Conservation (phyloP, 37 sponge, comb jelly and placozoan genomes). For the Eunapius fragilis region DNA sequence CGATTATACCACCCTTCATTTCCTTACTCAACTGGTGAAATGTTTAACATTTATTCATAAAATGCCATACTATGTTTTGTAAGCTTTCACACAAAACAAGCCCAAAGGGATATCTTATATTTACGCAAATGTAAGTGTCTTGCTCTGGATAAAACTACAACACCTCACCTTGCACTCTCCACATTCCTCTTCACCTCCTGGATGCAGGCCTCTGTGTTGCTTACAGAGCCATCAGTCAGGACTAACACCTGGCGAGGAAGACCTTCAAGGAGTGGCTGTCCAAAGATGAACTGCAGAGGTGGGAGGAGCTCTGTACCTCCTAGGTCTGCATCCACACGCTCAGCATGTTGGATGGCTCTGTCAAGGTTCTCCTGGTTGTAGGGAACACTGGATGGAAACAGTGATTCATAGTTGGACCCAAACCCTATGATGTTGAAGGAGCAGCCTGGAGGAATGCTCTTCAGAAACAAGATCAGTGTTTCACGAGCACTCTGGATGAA, state of each 20-base stretch:
- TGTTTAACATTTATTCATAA: too few species aligned
- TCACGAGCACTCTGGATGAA: too few species aligned
- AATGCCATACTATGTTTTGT: too few species aligned
- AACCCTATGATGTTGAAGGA: slow-evolving; percentile 82
- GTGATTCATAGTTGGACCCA: slow-evolving; percentile 54
- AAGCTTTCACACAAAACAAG: too few species aligned
- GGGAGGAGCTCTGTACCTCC: slow-evolving; percentile 74
- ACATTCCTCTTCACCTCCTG: slow-evolving; percentile 47
- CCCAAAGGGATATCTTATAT: too few species aligned
- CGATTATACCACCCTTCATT: too few species aligned
- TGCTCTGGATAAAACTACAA: neutral
- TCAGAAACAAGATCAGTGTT: slow-evolving; percentile 74
- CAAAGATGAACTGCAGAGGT: slow-evolving; percentile 70
- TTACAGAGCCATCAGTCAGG: slow-evolving; percentile 78
- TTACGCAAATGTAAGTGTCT: too few species aligned
- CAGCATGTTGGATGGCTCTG: slow-evolving; percentile 48
- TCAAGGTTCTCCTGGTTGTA: slow-evolving; percentile 68
- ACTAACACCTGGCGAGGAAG: slow-evolving; percentile 71
- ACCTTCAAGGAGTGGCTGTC: slow-evolving; percentile 38
- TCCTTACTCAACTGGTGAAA: too few species aligned
- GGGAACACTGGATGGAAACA: slow-evolving; percentile 63
- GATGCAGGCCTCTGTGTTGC: slow-evolving; percentile 64
- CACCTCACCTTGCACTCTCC: slow-evolving; percentile 45
- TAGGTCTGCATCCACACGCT: slow-evolving; percentile 53
- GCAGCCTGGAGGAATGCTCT: slow-evolving; percentile 72